phyloP scores from a whole-genome alignment of 2,113 vertebrate genomes.

The Nyctereutes procyonoides region DNA sequence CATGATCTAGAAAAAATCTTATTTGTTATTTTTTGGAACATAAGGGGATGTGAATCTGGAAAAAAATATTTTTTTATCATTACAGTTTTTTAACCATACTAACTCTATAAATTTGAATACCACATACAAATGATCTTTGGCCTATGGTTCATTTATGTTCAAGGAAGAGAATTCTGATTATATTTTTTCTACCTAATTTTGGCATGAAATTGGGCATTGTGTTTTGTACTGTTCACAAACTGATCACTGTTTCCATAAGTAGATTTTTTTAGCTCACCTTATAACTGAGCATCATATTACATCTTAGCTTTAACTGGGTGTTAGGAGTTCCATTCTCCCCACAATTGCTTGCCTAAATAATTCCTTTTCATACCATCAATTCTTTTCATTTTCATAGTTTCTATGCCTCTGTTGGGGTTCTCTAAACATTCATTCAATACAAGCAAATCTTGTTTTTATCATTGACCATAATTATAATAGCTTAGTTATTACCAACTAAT shows the following conservation, averaged over 20 bases:
- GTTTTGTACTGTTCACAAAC: background rate
- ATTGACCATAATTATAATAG: background rate
- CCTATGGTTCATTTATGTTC: background rate
- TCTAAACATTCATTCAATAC: background rate
- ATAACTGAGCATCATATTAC: background rate
- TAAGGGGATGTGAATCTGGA: background rate
- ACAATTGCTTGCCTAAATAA: background rate
- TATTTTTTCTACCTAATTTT: background rate
- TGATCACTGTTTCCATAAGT: background rate
- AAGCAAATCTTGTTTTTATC: background rate
- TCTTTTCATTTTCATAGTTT: background rate
- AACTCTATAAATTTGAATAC: background rate
- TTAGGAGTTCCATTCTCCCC: background rate
- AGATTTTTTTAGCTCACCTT: background rate
- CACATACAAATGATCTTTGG: background rate
- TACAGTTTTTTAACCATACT: background rate
- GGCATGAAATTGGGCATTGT: background rate
- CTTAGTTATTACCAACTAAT: background rate
- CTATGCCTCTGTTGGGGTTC: background rate
- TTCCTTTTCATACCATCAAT: background rate
- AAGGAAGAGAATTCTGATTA: background rate
- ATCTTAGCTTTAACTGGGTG: background rate
- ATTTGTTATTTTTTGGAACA: background rate
- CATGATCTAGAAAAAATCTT: background rate
- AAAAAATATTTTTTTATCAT: background rate